phyloP scores from a whole-genome alignment of 2,113 vertebrate genomes.

The Hypomesus transpacificus region DNA sequence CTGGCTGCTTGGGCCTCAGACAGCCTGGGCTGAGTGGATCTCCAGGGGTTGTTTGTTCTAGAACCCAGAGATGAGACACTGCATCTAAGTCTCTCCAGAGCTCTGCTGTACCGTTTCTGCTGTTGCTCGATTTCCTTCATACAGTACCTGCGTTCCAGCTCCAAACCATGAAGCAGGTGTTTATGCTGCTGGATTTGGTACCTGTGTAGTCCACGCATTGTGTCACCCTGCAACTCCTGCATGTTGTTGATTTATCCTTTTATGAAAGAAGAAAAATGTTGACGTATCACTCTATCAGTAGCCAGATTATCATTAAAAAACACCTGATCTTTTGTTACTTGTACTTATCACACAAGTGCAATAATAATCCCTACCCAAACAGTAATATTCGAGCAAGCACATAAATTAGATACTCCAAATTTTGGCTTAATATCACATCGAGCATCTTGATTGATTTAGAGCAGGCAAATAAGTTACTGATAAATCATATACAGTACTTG shows the following conservation, averaged over 20 bases:
- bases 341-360: too few species aligned
- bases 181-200: constrained; percentile 29
- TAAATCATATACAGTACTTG: too few species aligned
- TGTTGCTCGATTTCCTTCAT: constrained; percentile 17
- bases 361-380: too few species aligned
- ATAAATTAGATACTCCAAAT: too few species aligned
- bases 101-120: constrained; percentile 14
- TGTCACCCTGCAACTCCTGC: not conserved
- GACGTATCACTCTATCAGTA: not conserved
- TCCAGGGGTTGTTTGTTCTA: not conserved
- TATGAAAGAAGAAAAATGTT: too few species aligned
- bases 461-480: too few species aligned
- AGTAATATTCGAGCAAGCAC: too few species aligned
- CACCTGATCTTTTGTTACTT: too few species aligned
- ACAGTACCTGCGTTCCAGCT: constrained; percentile 28
- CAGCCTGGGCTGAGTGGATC: not conserved
- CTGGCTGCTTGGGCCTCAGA: not conserved
- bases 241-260: not conserved
- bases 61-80: not conserved
- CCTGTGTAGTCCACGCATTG: constrained; percentile 16
- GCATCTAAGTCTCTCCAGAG: constrained; percentile 14
- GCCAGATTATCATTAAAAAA: too few species aligned
- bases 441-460: too few species aligned
- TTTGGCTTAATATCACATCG: too few species aligned
- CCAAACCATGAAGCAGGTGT: constrained; percentile 19